Evolutionary conservation across 2,797 vertebrate genomes (phyloP).

Genomic region (Glyptemys insculpta): DNA sequence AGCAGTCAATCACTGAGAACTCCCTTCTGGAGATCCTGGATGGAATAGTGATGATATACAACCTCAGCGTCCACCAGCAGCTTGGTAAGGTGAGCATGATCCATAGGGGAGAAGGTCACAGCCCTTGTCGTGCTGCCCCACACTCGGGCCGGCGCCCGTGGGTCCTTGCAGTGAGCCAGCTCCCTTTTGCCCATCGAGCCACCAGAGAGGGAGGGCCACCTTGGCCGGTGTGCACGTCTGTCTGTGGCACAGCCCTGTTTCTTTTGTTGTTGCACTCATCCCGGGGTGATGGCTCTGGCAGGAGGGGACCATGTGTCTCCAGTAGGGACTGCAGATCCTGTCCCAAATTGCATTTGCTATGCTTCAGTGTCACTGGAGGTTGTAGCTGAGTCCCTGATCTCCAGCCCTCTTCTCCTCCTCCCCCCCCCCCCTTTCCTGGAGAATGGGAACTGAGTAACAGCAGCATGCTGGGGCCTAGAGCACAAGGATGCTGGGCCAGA

Average conservation of each 20-base stretch:
- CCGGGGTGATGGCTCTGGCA: neutral
- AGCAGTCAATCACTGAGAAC: conserved; percentile 93
- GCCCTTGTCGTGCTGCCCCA: neutral
- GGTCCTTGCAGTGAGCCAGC: neutral
- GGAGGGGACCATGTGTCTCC: neutral
- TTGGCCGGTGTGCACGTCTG: neutral
- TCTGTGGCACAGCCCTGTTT: neutral
- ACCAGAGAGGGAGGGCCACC: neutral
- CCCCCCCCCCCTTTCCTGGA: neutral
- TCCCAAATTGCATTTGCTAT: neutral
- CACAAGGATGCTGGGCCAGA: no score
- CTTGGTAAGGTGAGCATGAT: conserved; percentile 90
- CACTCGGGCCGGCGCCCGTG: neutral
- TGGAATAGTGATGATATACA: conserved; percentile 98
- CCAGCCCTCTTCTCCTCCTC: neutral
- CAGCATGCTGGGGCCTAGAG: neutral
- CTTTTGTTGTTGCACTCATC: neutral
- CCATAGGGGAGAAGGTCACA: neutral
- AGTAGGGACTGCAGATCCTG: neutral
- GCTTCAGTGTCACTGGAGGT: neutral
- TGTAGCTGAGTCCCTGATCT: neutral
- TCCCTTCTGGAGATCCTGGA: conserved; percentile 95
- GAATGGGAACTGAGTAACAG: neutral
- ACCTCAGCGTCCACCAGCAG: conserved; percentile 97
- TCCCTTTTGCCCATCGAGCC: neutral